These are phyloP conservation scores for Telenomus remus DNA, from an alignment of 1,140 invertebrate genomes.

Conservation along the genomic window DNA sequence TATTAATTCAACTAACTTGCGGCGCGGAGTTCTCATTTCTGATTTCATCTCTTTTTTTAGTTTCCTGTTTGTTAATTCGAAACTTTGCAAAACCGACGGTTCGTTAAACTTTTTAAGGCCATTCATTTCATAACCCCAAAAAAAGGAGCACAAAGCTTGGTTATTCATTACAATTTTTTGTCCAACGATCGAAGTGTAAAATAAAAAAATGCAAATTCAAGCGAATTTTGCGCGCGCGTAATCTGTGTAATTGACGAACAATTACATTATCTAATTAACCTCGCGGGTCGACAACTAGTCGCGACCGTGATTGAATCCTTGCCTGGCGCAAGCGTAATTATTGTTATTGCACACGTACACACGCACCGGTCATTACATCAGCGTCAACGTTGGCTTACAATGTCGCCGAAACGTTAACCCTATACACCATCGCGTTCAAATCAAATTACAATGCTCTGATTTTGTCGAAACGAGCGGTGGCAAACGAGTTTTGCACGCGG, in stretches of 20 bases:
- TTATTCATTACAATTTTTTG: no score
- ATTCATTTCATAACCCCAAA: no score
- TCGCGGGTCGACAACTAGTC: constrained; percentile 65
- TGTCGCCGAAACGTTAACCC: constrained; percentile 9
- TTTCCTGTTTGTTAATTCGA: no score
- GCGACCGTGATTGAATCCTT: constrained; percentile 66
- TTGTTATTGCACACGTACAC: constrained; percentile 62
- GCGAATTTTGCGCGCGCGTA: constrained; percentile 58
- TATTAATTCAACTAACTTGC: no score
- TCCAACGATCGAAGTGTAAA: constrained; percentile 29
- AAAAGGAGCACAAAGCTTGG: no score
- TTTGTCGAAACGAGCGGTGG: constrained; percentile 6
- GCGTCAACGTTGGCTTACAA: constrained; percentile 15
- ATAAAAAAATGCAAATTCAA: constrained; percentile 54
- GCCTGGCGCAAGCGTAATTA: constrained; percentile 69
- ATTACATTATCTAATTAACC: constrained; percentile 75
- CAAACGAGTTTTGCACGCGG: constrained; percentile 15
- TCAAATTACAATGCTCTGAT: constrained; percentile 26
- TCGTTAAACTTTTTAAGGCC: no score
- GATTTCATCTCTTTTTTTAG: no score
- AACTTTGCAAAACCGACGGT: no score
- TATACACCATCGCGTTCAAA: constrained; percentile 19
- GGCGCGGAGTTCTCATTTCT: no score
- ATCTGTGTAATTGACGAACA: constrained; percentile 70
- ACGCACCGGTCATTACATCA: constrained; percentile 33